Percentiles rank a stretch among this genome's conserved stretches.
Conservation (phyloP, 2,113 vertebrate species). For the Phalacrocorax carbo region DNA sequence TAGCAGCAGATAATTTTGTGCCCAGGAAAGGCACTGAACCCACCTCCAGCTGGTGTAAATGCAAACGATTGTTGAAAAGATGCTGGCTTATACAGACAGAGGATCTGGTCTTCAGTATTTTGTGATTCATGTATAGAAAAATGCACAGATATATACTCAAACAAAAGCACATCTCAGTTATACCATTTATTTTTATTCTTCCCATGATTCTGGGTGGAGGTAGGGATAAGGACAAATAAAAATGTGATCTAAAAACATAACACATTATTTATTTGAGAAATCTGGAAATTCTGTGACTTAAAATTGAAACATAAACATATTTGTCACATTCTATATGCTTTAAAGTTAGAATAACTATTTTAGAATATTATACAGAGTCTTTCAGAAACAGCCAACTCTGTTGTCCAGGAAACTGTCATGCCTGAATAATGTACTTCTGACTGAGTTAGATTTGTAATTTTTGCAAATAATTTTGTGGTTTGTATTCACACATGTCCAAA, state of each 20-base stretch:
- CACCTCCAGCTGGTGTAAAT: not conserved
- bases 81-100: not conserved
- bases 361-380: not conserved
- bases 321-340: not conserved
- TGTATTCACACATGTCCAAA: not conserved
- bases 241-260: not conserved
- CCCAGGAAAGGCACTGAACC: not conserved
- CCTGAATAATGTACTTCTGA: not conserved
- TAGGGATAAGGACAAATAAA: not conserved
- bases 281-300: not conserved
- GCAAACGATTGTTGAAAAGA: not conserved
- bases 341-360: not conserved
- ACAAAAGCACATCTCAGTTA: not conserved
- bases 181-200: not conserved
- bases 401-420: not conserved
- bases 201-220: accelerated
- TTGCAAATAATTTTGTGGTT: not conserved
- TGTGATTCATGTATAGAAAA: not conserved
- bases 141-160: not conserved
- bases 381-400: not conserved
- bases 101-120: not conserved
- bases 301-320: not conserved
- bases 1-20: not conserved
- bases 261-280: not conserved
- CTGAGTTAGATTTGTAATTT: not conserved